Evolutionary conservation across 2,888 invertebrate genomes (phyloP).

Genomic region (Meteorus colon): DNA sequence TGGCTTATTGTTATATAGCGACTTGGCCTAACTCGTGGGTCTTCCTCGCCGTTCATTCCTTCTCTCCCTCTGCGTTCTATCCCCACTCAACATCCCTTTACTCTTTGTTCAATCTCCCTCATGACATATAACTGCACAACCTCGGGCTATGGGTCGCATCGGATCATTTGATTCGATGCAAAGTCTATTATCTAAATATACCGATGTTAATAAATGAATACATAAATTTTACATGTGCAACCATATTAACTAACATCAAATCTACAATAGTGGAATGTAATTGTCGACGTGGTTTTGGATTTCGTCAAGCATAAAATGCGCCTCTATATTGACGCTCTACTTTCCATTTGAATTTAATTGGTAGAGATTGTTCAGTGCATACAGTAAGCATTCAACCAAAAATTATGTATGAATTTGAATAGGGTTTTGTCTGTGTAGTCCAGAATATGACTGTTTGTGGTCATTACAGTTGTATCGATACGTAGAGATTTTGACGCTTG

Average conservation of each 20-base stretch:
- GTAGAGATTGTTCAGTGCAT: no score
- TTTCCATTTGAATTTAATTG: neutral
- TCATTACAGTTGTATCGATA: no score
- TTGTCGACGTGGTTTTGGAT: neutral
- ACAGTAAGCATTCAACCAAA: no score
- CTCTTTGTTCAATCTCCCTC: neutral
- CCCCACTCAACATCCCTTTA: neutral
- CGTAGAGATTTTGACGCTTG: no score
- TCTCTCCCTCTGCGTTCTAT: neutral
- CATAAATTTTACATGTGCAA: neutral
- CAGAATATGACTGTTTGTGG: no score
- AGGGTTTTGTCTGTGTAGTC: no score
- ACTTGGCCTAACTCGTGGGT: neutral
- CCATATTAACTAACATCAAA: neutral
- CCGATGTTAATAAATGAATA: neutral
- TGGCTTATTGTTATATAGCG: slow-evolving; percentile 2
- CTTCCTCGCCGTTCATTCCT: neutral
- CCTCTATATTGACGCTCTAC: neutral
- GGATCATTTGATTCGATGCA: neutral
- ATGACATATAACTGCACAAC: neutral
- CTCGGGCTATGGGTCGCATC: neutral
- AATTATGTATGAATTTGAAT: no score
- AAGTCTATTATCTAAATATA: neutral
- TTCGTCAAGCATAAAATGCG: neutral
- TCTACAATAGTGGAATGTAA: neutral